A percentile compares a stretch with the other conserved stretches of the same genome.
Evolutionary conservation across 2,113 vertebrate genomes (phyloP).

Genomic region (Ciconia stormi): DNA sequence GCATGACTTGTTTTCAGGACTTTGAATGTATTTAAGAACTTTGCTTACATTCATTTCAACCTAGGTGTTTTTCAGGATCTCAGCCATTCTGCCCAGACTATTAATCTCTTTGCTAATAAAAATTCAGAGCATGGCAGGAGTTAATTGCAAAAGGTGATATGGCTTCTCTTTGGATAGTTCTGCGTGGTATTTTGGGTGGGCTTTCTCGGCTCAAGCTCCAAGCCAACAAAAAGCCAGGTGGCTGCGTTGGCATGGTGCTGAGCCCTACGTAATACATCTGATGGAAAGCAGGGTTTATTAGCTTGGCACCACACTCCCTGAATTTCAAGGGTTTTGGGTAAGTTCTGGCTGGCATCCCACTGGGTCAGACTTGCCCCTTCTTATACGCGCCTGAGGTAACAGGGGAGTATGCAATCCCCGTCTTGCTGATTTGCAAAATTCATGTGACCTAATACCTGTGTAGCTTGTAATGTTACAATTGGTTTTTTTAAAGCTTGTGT

Average conservation of each 20-base stretch:
- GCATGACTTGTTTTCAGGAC: background rate
- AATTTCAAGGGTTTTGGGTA: background rate
- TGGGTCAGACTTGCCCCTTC: background rate
- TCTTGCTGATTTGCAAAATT: background rate
- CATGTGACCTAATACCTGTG: background rate
- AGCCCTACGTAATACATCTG: background rate
- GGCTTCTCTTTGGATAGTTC: background rate
- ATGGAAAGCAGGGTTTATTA: background rate
- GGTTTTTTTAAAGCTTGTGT: background rate
- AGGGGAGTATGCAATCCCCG: background rate
- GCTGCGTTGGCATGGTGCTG: background rate
- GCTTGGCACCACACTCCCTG: background rate
- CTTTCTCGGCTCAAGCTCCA: background rate
- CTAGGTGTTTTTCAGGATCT: background rate
- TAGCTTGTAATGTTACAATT: background rate
- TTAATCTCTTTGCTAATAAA: background rate
- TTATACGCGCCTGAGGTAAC: background rate
- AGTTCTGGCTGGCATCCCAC: conserved; percentile 31
- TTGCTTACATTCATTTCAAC: background rate
- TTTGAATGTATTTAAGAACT: background rate
- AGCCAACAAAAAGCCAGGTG: conserved; percentile 22
- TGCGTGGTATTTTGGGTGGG: background rate
- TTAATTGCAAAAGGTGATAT: background rate
- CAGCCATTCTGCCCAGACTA: background rate
- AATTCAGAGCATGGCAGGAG: background rate